phyloP scores from a whole-genome alignment of 2,797 vertebrate species.

The Sparidentex hasta region DNA sequence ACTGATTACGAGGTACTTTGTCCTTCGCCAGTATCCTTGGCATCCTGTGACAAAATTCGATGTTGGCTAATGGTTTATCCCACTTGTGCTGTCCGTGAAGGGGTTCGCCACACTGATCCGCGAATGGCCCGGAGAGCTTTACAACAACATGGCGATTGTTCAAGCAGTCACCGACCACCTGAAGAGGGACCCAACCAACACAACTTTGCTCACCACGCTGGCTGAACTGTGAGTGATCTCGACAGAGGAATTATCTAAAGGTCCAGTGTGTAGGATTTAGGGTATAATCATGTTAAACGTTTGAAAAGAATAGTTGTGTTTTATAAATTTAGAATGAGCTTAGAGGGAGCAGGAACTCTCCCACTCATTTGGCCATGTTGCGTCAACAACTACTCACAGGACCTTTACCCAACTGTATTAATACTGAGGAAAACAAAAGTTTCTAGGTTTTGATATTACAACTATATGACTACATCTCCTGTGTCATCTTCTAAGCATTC shows the following conservation, averaged over 20 bases:
- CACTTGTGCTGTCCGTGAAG: constrained; percentile 73
- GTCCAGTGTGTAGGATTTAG: too few relatives aligned
- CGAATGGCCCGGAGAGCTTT: constrained; percentile 98
- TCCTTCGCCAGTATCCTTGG: neutral
- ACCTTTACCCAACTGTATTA: neutral
- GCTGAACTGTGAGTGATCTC: constrained; percentile 92
- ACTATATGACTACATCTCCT: neutral
- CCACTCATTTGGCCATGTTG: too few relatives aligned
- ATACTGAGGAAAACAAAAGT: neutral
- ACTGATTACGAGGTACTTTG: constrained; percentile 94
- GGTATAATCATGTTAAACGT: too few relatives aligned
- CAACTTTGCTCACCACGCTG: constrained; percentile 92
- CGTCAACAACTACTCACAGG: too few relatives aligned
- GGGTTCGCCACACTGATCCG: constrained; percentile 95
- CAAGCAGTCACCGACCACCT: constrained; percentile 94
- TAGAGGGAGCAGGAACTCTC: too few relatives aligned
- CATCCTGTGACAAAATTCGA: neutral
- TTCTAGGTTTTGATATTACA: neutral
- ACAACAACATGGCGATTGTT: constrained; percentile 97
- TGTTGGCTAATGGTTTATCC: neutral
- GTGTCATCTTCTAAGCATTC: neutral
- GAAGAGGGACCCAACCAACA: constrained; percentile 92
- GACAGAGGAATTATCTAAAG: neutral
- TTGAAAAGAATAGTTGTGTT: too few relatives aligned
- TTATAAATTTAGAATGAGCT: too few relatives aligned